Percentiles rank a stretch among this genome's conserved stretches.
Evolutionary conservation across 1,140 invertebrate species (phyloP).

Genomic region (Drosophila repleta): DNA sequence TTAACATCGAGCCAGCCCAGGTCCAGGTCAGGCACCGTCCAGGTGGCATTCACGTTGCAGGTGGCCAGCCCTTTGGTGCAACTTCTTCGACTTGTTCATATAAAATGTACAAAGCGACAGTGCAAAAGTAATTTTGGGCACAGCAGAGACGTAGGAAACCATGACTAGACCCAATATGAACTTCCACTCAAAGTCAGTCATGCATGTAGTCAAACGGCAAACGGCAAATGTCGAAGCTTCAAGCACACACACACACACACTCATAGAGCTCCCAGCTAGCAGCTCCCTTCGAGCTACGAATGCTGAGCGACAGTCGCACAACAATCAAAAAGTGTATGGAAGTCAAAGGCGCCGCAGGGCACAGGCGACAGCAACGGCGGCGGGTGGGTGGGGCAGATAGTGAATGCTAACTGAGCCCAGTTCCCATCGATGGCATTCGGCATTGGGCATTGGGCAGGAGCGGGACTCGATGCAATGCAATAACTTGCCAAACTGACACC

Average conservation of each 20-base stretch:
- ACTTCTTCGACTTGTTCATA: slow-evolving; percentile 66
- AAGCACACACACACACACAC: neutral
- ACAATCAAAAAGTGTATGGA: slow-evolving; percentile 71
- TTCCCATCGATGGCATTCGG: slow-evolving; percentile 12
- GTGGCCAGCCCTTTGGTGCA: slow-evolving; percentile 20
- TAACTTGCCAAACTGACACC: slow-evolving; percentile 71
- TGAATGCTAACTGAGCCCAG: slow-evolving; percentile 14
- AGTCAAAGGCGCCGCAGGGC: slow-evolving; percentile 69
- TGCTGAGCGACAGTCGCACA: slow-evolving; percentile 52
- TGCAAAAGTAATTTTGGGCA: slow-evolving; percentile 49
- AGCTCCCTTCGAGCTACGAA: slow-evolving; percentile 5
- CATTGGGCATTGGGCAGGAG: slow-evolving; percentile 1
- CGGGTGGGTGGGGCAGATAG: neutral
- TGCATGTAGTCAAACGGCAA: slow-evolving; percentile 75
- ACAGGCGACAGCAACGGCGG: slow-evolving; percentile 25
- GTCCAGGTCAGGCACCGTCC: slow-evolving; percentile 11
- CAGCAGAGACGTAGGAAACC: neutral
- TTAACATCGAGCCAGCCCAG: slow-evolving; percentile 35
- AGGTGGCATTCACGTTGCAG: slow-evolving; percentile 31
- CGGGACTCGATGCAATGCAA: slow-evolving; percentile 56
- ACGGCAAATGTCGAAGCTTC: slow-evolving; percentile 52
- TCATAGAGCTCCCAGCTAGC: neutral
- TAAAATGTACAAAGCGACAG: slow-evolving; percentile 76
- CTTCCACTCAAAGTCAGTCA: slow-evolving; percentile 71
- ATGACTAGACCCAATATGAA: slow-evolving; percentile 52